Evolutionary conservation across 37 sponge, comb jelly and placozoan species (phyloP), one percentile per base, ranked within the genome.

Genomic region (Cladorhizidae sp.): DNA sequence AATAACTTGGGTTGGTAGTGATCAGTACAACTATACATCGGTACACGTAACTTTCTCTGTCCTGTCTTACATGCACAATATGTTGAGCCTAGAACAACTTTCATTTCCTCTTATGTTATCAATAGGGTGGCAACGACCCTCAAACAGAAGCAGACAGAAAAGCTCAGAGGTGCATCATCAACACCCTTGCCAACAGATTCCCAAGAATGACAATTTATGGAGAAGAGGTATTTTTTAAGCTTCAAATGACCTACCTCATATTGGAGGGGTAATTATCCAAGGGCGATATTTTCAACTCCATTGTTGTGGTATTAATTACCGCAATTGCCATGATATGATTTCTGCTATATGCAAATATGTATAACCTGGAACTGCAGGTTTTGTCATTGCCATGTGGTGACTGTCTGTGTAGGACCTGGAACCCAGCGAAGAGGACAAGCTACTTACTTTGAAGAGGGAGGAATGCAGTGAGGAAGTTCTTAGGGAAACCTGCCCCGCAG

Each of bases 131-230:
- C 15, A 69, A 94, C 72, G 97, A 97, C 62, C 97, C 97, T 5
- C 97, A 97, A 72, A 97, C 97, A 14, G 93, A 94, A 75, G 97
- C 97, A 39, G 97, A 97, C 78, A 62, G 95, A 14, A 84, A 76
- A 52, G 89, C 97, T 40, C 90, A 95, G 79, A 77, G 86, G 18
- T 92, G 95, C 70, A 97, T 97, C 39, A 49, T 91, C 23, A 78
- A 79, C 14, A 82, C 95, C 15, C 85, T 97, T 7, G 31, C 78
- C 35, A 79, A 32, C 1, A 77, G 82, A 45, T 97, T 91, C 73
- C 97, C 97, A 28, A 58, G 64, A 25, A 41, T 94, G 32, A 89
- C 79, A 21, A 64, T 97, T 26, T 56, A 90, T 33, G 97, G 93
- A 32, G 97, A 97, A 72, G 97, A 97, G 86, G 92, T 85, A 49